These are phyloP conservation scores for Cabera pusaria DNA, from an alignment of 2,888 invertebrate genomes.

Conservation along the genomic window DNA sequence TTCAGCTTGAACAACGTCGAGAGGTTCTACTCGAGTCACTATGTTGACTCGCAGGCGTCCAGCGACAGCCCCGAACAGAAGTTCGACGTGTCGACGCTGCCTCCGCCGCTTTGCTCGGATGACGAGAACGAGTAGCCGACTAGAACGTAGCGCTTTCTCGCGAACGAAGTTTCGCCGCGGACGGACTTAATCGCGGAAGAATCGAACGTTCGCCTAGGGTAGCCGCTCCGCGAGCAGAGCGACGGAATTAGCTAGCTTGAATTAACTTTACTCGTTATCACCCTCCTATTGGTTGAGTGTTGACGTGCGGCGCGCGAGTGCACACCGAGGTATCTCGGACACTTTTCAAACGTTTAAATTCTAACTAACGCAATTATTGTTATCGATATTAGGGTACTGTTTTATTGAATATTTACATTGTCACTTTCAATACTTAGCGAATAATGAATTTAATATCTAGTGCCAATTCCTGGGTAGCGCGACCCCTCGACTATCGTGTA, in stretches of 20 bases:
- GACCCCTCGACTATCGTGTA: slow-evolving; percentile 57
- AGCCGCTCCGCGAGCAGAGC: slow-evolving; percentile 12
- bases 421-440: slow-evolving; percentile 66
- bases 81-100: slow-evolving; percentile 89
- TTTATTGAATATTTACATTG: slow-evolving; percentile 65
- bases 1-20: slow-evolving; percentile 77
- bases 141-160: slow-evolving; percentile 18
- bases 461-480: slow-evolving; percentile 67
- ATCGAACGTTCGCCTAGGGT: neutral
- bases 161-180: too few relatives aligned
- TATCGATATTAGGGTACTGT: slow-evolving; percentile 63
- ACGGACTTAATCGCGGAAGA: slow-evolving; percentile 11
- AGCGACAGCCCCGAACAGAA: slow-evolving; percentile 88
- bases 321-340: slow-evolving; percentile 39
- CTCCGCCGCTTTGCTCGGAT: slow-evolving; percentile 90
- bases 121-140: slow-evolving; percentile 85
- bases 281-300: slow-evolving; percentile 46
- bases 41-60: slow-evolving; percentile 85
- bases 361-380: slow-evolving; percentile 66
- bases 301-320: slow-evolving; percentile 46
- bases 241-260: slow-evolving; percentile 34
- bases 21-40: slow-evolving; percentile 76
- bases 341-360: slow-evolving; percentile 58
- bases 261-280: slow-evolving; percentile 47
- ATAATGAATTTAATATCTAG: slow-evolving; percentile 59